Conservation (phyloP, 2,888 invertebrate genomes). For the Acanthosoma haemorrhoidale region DNA sequence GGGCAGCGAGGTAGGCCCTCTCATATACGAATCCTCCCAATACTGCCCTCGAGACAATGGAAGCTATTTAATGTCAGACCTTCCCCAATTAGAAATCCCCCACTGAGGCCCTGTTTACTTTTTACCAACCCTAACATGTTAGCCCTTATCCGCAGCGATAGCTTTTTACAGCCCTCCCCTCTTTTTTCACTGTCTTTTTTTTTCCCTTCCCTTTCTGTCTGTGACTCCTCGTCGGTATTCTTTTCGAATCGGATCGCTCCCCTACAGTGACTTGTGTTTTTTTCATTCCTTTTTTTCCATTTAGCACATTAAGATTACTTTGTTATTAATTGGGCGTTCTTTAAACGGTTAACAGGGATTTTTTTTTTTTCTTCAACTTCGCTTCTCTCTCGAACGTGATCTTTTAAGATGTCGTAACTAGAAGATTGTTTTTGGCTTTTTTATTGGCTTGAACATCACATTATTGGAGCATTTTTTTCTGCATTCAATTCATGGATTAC, state of each 20-base stretch:
- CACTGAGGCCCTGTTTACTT: not conserved
- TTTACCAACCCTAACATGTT: not conserved
- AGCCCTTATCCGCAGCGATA: not conserved
- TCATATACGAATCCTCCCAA: too few species aligned
- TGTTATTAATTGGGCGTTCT: not conserved
- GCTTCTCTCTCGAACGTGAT: too few species aligned
- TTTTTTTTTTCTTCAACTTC: not conserved
- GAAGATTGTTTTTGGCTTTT: too few species aligned
- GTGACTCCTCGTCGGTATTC: not conserved
- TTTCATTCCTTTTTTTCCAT: not conserved
- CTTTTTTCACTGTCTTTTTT: not conserved
- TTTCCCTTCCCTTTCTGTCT: not conserved
- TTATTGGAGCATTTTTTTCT: too few species aligned
- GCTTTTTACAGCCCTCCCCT: not conserved
- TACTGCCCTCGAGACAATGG: too few species aligned
- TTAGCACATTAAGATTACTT: not conserved
- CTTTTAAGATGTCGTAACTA: too few species aligned
- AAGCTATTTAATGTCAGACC: too few species aligned
- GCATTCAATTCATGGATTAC: too few species aligned
- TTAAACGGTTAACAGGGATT: not conserved
- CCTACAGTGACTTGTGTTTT: conserved; percentile 6
- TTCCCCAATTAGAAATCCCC: conserved; percentile 10
- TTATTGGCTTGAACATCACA: too few species aligned
- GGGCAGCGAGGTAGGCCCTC: too few species aligned
- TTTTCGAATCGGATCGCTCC: conserved; percentile 10